Base-by-base conservation (phyloP, 2,797 vertebrate genomes). In the Clamator glandarius region DNA sequence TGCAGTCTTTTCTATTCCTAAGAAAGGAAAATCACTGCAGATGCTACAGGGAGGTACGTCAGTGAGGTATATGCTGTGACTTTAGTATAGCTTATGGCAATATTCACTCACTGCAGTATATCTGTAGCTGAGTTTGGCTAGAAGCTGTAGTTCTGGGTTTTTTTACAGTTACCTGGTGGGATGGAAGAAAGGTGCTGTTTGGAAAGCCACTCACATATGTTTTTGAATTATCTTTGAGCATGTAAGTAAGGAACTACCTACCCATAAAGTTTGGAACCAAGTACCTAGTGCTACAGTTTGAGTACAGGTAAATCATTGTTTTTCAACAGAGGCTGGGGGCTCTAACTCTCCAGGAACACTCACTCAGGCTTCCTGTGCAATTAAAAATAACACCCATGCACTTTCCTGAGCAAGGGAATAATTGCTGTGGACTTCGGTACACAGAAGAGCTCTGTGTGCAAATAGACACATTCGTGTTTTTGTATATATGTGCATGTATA, bases 1-100 rank as follows among this genome's bases (percentile, higher is more conserved):
- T 86, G 50, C 66, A 62, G 33, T 29, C 42, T 83, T 87, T 24
- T 63, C 51, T 12, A 64, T 66, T 89, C 31, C 39, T 48, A 80
- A 67, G 41, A 90, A 86, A 68, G 19, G 21, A 81, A 95, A 94
- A 89, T 76, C 31, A 39, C 15, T 76, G 44, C 62, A 90, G 41
- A 20, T 85, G 39, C 18, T 73, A 74, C 42, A 48, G 61, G 18
- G 12, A 77, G 68, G 61, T 42, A 54, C 9, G 18, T 58, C 33
- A n/a, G n/a, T 35, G 50, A 74, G 69, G 35, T 6, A 70, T 59
- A 85, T n/a, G 66, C 35, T 50, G 31, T 39, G 24, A 75, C 79
- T 94, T 93, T 76, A 72, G 61, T 55, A 44, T 31, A 51, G 15
- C 64, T 54, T 68, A 31, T 17, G 31, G 55, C 21, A 87, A 51